Conservation (phyloP, 2,888 invertebrate species). For the Cremastobaeus sp. region DNA sequence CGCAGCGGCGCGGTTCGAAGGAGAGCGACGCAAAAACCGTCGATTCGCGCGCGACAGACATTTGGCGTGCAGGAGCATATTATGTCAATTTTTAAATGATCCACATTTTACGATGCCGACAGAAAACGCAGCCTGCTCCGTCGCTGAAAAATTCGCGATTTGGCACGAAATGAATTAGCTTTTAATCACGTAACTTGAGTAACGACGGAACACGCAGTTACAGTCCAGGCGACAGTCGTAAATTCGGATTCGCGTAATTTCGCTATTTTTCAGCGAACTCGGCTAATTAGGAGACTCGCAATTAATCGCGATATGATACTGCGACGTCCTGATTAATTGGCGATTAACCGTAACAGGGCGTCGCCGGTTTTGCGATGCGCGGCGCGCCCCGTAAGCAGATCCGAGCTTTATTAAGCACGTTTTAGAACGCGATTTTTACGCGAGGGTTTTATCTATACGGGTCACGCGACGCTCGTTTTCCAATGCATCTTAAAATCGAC, state of each 20-base stretch:
- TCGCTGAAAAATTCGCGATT: no score
- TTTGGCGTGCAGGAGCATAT: slow-evolving; percentile 21
- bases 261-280: no score
- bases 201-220: no score
- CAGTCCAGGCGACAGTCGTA: no score
- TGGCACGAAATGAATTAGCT: no score
- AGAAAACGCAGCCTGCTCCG: not conserved
- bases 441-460: slow-evolving; percentile 38
- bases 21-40: slow-evolving; percentile 7
- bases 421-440: slow-evolving; percentile 44
- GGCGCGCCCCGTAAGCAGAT: slow-evolving; percentile 11
- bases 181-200: not conserved
- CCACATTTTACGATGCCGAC: slow-evolving; percentile 18
- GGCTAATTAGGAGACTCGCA: no score
- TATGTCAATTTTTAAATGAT: slow-evolving; percentile 38
- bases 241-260: no score
- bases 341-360: no score
- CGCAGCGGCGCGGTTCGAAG: slow-evolving; percentile 4
- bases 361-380: no score
- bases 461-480: slow-evolving; percentile 31
- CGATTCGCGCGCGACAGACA: slow-evolving; percentile 14
- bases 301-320: no score
- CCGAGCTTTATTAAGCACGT: slow-evolving; percentile 45
- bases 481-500: slow-evolving; percentile 8
- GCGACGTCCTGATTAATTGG: slow-evolving; percentile 5